phyloP scores from a whole-genome alignment of 2,888 invertebrate genomes.

The Apotomis betuletana region DNA sequence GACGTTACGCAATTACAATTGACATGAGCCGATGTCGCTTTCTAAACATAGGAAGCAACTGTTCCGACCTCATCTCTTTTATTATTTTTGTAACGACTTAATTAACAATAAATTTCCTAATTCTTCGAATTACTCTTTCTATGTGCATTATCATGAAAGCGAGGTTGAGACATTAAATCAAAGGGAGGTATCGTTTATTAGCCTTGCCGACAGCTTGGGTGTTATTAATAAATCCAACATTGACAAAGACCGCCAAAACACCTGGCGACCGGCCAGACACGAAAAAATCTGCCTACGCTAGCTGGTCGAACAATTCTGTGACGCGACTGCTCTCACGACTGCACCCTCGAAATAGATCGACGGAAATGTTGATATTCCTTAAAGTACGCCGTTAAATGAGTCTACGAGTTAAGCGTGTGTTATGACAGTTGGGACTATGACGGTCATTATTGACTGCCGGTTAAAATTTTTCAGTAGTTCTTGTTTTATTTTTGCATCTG shows the following conservation, averaged over 20 bases:
- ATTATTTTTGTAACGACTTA: slow-evolving; percentile 4
- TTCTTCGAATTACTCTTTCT: slow-evolving; percentile 13
- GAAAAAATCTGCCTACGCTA: slow-evolving; percentile 69
- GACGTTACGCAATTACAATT: slow-evolving; percentile 61
- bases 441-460: slow-evolving; percentile 4
- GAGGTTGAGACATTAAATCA: slow-evolving; percentile 46
- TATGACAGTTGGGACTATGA: slow-evolving; percentile 24
- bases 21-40: slow-evolving; percentile 52
- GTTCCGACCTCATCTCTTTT: slow-evolving; percentile 6
- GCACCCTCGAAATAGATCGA: slow-evolving; percentile 44
- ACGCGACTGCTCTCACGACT: slow-evolving; percentile 30
- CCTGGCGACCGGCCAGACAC: slow-evolving; percentile 72
- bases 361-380: slow-evolving; percentile 41
- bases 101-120: slow-evolving; percentile 19
- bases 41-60: slow-evolving; percentile 18
- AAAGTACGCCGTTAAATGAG: slow-evolving; percentile 26
- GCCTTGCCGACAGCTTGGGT: slow-evolving; percentile 66
- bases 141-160: slow-evolving; percentile 42
- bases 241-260: slow-evolving; percentile 83
- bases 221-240: slow-evolving; percentile 83
- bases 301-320: slow-evolving; percentile 34
- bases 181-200: slow-evolving; percentile 58
- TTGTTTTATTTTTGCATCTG: no score
- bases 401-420: slow-evolving; percentile 8
- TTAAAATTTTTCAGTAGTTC: not conserved